Percentiles rank a stretch among this genome's conserved stretches.
Evolutionary conservation across 2,888 invertebrate species (phyloP).

Genomic region (Mesochorus sp.): DNA sequence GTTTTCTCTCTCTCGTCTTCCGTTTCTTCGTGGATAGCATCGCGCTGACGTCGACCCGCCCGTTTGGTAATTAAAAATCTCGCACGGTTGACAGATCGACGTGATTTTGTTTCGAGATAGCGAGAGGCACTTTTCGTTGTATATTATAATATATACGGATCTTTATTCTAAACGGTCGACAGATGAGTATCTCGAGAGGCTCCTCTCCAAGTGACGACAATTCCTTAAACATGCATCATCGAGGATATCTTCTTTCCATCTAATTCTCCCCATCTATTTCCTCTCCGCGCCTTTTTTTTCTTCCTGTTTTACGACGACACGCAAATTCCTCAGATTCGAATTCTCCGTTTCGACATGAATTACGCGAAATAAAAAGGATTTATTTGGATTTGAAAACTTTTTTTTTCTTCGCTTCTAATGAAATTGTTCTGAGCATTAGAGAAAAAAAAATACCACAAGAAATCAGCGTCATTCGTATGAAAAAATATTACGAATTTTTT

Average conservation of each 20-base stretch:
- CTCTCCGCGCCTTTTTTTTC: constrained; percentile 15
- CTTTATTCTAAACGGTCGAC: constrained; percentile 44
- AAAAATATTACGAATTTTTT: too few relatives aligned
- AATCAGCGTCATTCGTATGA: too few relatives aligned
- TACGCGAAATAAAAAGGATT: constrained; percentile 39
- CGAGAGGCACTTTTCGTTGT: constrained; percentile 46
- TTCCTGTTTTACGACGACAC: constrained; percentile 19
- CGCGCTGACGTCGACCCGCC: neutral
- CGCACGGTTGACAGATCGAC: constrained; percentile 57
- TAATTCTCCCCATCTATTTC: constrained; percentile 24
- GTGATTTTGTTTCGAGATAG: constrained; percentile 51
- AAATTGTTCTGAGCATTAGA: neutral
- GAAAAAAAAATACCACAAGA: neutral
- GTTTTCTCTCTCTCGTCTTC: constrained; percentile 21
- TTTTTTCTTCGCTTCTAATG: constrained; percentile 10
- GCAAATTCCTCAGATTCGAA: constrained; percentile 25
- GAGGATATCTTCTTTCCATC: constrained; percentile 17
- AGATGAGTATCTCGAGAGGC: constrained; percentile 49
- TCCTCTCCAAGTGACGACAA: constrained; percentile 47
- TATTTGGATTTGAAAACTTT: constrained; percentile 23
- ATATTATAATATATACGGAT: constrained; percentile 29
- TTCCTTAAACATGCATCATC: constrained; percentile 55
- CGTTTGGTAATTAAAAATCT: constrained; percentile 62
- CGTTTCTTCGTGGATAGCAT: constrained; percentile 28
- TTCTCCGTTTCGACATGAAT: constrained; percentile 43